These are phyloP conservation scores for Rhineura floridana DNA, from an alignment of 2,113 vertebrate genomes.

Conservation along the genomic window DNA sequence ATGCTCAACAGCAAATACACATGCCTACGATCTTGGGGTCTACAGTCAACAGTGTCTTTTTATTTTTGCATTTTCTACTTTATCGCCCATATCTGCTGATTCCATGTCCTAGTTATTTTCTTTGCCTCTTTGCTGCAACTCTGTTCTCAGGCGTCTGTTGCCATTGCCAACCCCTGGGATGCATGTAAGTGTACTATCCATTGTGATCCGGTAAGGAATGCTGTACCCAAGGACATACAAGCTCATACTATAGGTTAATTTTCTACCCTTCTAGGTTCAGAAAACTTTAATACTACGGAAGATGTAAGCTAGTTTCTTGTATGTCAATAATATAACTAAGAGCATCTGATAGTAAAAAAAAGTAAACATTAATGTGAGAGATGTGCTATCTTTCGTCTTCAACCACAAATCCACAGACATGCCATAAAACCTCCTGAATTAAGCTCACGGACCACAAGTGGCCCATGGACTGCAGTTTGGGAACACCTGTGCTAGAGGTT, in stretches of 20 bases:
- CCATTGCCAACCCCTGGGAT: no score
- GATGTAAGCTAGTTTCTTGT: background rate
- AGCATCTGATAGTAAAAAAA: background rate
- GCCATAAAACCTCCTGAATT: no score
- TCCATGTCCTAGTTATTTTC: background rate
- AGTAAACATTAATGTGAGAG: background rate
- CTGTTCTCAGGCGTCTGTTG: no score
- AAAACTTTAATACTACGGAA: background rate
- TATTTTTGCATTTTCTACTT: background rate
- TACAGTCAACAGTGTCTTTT: background rate
- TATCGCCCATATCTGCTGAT: background rate
- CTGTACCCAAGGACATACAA: no score
- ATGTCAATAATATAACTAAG: background rate
- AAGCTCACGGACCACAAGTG: no score
- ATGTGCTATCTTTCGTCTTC: no score
- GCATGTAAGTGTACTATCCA: background rate
- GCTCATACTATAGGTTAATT: background rate
- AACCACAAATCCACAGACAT: no score
- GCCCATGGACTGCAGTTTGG: no score
- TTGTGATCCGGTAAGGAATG: background rate
- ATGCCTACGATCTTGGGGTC: background rate
- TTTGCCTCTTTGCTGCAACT: background rate
- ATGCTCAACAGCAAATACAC: background rate
- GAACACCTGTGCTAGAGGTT: no score
- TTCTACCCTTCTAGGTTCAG: background rate